Base-by-base conservation (phyloP, 2,888 invertebrate species). In the Ferrisia virgata region DNA sequence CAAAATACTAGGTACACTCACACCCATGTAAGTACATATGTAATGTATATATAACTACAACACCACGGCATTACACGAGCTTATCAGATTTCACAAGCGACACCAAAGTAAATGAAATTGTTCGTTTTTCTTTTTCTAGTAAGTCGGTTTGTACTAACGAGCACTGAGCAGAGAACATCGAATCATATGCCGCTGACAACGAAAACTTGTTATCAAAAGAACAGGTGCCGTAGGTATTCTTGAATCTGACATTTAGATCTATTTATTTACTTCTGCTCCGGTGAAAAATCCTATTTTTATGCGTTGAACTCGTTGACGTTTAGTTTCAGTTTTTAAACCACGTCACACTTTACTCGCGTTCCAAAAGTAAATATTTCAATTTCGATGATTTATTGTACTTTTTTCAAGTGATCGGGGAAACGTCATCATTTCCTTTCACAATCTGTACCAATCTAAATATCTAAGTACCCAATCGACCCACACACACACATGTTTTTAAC, bases 31-130 rank as follows among this genome's bases (percentile, higher is more conserved):
- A n/a, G n/a, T n/a, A n/a, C n/a, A n/a, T n/a, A 22, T 43, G 33
- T 28, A 31, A 40, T 64, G 33, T 18, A 69, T 69, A 18, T 31
- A 81, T 33, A 31, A 76, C 72, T n/a, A n/a, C n/a, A n/a, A n/a
- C n/a, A n/a, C n/a, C n/a, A 76, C 36, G 72, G 28, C 40, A 47
- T n/a, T 83, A 33, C 33, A 31, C 72, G 28, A 76, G 72, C 72
- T 83, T 83, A 83, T 83, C 83, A 83, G 83, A 83, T 83, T 83
- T 83, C 83, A 83, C 83, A 83, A 83, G 72, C 36, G 83, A 83
- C 47, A 40, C 76, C 76, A 83, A 83, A 83, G 83, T 83, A 83
- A 83, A 83, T 72, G 40, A 43, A 76, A 76, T 33, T 15, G 36
- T 83, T 83, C 31, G 43, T 80, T 72, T 83, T n/a, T n/a, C n/a